Base-by-base conservation (phyloP, 2,797 vertebrate species). In the Pseudochaenichthys georgianus region DNA sequence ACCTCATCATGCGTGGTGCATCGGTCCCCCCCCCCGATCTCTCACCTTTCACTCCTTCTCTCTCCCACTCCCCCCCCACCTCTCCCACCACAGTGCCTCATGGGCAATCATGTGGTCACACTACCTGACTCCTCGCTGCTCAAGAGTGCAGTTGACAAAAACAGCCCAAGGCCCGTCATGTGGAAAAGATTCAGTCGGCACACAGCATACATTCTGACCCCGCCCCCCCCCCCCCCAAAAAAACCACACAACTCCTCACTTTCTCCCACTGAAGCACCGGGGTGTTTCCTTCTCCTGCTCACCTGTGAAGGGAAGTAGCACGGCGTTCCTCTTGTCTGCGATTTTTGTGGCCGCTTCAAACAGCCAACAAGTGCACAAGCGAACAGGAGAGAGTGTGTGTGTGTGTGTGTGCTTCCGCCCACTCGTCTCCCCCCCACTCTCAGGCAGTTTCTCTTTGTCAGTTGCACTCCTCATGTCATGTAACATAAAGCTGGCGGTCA, bases 71-170 rank as follows among this genome's bases (percentile, higher is more conserved):
- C 28, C 28, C 28, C 83, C 85, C 82, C 75, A 78, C 79, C 82
- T 69, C 88, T 80, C 91, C 88, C 89, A 89, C 90, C 85, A 75
- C 85, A 57, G 75, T 92, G 93, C 92, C 94, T 95, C 92, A 87
- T 75, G 92, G 94, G 92, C 93, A 94, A 94, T 95, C 94, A 93
- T 94, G 93, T 93, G 93, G 94, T 95, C 94, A 95, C 94, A 94
- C 93, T 95, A 94, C 93, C 94, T 95, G 94, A 94, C 94, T 94
- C 92, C 90, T 90, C 81, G 90, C 90, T 80, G 92, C 88, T 93
- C 92, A 85, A 87, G 92, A 94, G 93, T 92, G 94, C 93, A 93
- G 93, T 95, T 95, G 94, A 95, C 94, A 94, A 94, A 92, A 94
- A 94, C 93, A 94, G 93, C 94, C 93, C 88, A 92, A 93, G 93